Percentiles rank a stretch among this genome's conserved stretches.
Evolutionary conservation across 2,797 vertebrate genomes (phyloP).

Genomic region (Tenualosa ilisha): DNA sequence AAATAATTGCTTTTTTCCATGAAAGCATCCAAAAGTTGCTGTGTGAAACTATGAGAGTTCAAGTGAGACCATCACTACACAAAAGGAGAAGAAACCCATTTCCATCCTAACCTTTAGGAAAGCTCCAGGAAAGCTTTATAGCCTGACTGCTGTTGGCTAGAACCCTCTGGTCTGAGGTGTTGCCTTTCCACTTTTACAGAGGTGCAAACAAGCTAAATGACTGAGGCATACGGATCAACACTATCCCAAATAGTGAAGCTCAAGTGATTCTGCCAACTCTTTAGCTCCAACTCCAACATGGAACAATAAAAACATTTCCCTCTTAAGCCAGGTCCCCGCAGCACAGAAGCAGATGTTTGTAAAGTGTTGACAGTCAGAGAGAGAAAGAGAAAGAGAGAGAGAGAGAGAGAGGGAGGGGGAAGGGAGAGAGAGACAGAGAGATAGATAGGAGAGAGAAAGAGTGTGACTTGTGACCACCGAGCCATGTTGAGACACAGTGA

Average conservation of each 20-base stretch:
- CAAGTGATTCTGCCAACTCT: neutral
- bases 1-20: neutral
- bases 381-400: neutral
- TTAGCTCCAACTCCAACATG: neutral
- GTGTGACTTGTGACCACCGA: neutral
- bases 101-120: neutral
- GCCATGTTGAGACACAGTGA: slow-evolving; percentile 3
- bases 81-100: neutral
- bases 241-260: neutral
- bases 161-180: neutral
- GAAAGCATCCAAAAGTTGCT: neutral
- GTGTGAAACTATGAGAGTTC: neutral
- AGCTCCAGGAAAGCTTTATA: too few species aligned
- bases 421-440: neutral
- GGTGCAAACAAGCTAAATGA: neutral
- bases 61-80: neutral
- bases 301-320: neutral
- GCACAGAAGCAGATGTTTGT: slow-evolving; percentile 12
- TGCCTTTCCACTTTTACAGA: neutral
- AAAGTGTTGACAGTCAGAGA: slow-evolving; percentile 9
- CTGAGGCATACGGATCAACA: neutral
- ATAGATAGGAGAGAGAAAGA: neutral
- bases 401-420: neutral
- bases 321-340: slow-evolving; percentile 4
- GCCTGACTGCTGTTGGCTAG: neutral